These are phyloP conservation scores for Pollicipes pollicipes DNA, from an alignment of 1,140 invertebrate genomes.

Conservation along the genomic window DNA sequence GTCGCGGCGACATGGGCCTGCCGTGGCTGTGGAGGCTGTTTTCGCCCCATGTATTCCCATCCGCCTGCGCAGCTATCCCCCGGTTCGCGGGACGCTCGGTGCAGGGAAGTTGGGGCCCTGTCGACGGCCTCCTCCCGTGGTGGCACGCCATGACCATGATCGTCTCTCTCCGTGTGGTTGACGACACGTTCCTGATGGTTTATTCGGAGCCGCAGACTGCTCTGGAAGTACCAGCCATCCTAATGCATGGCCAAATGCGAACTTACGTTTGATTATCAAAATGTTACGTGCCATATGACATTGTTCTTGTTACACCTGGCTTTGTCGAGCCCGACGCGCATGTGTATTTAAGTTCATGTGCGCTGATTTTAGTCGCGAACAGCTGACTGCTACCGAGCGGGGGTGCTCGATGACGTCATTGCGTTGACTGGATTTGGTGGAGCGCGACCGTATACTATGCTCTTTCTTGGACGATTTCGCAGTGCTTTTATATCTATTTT, in stretches of 20 bases:
- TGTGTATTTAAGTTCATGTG: background rate
- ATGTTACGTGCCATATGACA: background rate
- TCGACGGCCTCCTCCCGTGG: too few relatives aligned
- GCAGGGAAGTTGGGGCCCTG: too few relatives aligned
- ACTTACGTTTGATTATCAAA: background rate
- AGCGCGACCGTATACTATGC: background rate
- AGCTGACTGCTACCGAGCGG: background rate
- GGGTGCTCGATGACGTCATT: background rate
- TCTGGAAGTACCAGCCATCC: background rate
- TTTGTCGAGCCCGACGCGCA: background rate
- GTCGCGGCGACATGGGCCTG: too few relatives aligned
- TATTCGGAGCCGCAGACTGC: background rate
- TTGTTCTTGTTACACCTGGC: background rate
- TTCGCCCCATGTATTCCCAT: too few relatives aligned
- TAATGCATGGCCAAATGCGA: background rate
- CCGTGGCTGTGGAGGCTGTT: too few relatives aligned
- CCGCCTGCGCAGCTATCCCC: too few relatives aligned
- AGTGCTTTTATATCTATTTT: constrained; percentile 2
- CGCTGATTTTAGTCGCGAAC: background rate
- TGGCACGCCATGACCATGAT: too few relatives aligned
- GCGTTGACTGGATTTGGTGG: too few relatives aligned
- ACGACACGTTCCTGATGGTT: background rate
- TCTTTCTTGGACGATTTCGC: background rate
- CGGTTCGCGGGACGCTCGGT: too few relatives aligned
- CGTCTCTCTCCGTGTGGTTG: too few relatives aligned